These are phyloP conservation scores for Oscheius sp. DNA, from an alignment of 2,888 invertebrate species.

Conservation along the genomic window DNA sequence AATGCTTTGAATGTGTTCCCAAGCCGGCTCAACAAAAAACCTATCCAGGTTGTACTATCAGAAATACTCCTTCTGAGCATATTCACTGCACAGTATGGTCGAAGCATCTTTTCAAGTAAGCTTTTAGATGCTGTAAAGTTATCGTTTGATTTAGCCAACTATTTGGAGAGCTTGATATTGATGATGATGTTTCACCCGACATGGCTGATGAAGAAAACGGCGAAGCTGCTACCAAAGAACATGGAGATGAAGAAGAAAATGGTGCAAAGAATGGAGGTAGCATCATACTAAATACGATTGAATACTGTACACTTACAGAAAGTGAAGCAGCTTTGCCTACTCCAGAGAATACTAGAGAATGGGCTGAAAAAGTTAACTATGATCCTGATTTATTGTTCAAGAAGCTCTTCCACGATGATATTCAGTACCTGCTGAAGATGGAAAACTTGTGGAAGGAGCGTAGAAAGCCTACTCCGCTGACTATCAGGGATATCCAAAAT, in stretches of 20 bases:
- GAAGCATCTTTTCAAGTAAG: conserved; percentile 95
- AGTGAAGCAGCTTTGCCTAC: conserved; percentile 5
- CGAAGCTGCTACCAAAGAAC: not conserved
- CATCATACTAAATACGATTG: not conserved
- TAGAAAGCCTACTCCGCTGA: conserved; percentile 83
- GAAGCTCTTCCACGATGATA: conserved; percentile 93
- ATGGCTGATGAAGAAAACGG: conserved; percentile 82
- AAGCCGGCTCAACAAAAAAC: conserved; percentile 83
- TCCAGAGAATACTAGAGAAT: conserved; percentile 82
- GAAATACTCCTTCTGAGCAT: conserved; percentile 98
- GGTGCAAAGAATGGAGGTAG: not conserved
- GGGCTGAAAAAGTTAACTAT: conserved; percentile 88
- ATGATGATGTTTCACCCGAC: conserved; percentile 97
- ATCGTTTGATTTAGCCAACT: conserved; percentile 81
- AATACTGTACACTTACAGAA: not conserved
- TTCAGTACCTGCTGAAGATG: conserved; percentile 92
- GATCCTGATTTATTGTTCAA: conserved; percentile 87
- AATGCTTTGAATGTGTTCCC: conserved; percentile 96
- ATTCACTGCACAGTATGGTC: conserved; percentile 99
- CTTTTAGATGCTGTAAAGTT: not conserved
- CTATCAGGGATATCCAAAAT: conserved; percentile 68
- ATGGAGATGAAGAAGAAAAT: not conserved
- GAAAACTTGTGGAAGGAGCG: conserved; percentile 93
- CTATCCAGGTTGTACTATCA: conserved; percentile 96
- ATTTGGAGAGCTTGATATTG: conserved; percentile 95